Conservation (phyloP, 92 coral and sea anemone species). For the Pocillopora meandrina region DNA sequence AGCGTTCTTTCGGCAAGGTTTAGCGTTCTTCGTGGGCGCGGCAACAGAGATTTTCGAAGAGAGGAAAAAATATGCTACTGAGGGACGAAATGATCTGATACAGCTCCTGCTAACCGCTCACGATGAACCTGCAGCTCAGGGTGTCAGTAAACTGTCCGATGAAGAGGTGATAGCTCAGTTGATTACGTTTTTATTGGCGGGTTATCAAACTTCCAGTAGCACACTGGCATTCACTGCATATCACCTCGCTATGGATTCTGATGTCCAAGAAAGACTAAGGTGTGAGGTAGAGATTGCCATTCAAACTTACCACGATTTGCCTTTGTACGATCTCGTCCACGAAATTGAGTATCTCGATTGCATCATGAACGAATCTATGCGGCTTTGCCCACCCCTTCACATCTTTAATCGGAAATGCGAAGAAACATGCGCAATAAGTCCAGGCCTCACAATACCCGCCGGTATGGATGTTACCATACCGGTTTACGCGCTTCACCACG, state of each 20-base stretch:
- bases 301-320: conserved; percentile 55
- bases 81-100: conserved; percentile 25
- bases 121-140: conserved; percentile 39
- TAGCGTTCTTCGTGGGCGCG: conserved; percentile 12
- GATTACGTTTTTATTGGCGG: conserved; percentile 51
- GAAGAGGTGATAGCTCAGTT: conserved; percentile 59
- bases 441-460: conserved; percentile 56
- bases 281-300: conserved; percentile 43
- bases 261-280: conserved; percentile 56
- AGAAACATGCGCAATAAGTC: conserved; percentile 50
- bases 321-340: conserved; percentile 65
- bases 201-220: conserved; percentile 57
- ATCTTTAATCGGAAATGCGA: conserved; percentile 47
- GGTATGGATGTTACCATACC: conserved; percentile 64
- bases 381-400: conserved; percentile 61
- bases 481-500: conserved; percentile 61
- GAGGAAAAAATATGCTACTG: background rate
- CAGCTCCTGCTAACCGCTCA: conserved; percentile 35
- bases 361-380: conserved; percentile 67
- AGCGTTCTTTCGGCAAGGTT: conserved; percentile 20
- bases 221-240: conserved; percentile 60
- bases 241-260: conserved; percentile 64
- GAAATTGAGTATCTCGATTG: conserved; percentile 78
- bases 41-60: conserved; percentile 26
- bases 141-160: conserved; percentile 42